Percentiles rank a stretch among this genome's conserved stretches.
Evolutionary conservation across 2,113 vertebrate species (phyloP).

Genomic region (Neotoma lepida): DNA sequence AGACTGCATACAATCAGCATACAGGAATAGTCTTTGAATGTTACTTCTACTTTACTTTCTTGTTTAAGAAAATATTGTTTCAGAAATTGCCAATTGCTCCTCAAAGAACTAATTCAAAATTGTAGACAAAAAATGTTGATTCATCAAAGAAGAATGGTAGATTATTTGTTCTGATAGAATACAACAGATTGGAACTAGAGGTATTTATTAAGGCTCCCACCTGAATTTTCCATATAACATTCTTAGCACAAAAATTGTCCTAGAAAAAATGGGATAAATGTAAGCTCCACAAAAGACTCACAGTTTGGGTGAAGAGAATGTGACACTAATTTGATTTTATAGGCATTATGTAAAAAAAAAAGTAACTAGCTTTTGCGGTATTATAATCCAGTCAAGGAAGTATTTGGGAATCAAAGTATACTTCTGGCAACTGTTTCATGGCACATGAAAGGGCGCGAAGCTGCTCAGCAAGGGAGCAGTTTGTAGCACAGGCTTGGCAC

Average conservation of each 20-base stretch:
- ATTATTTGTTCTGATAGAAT: background rate
- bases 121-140: background rate
- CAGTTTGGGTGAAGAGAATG: conserved; percentile 23
- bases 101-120: background rate
- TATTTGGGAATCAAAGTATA: conserved; percentile 54
- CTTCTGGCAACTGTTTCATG: conserved; percentile 60
- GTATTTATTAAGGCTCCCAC: background rate
- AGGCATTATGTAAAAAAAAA: conserved; percentile 5
- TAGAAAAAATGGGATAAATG: background rate
- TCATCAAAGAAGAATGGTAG: conserved; percentile 2
- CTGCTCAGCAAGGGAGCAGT: conserved; percentile 37
- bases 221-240: conserved; percentile 12
- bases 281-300: conserved; percentile 13
- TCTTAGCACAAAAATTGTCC: conserved; percentile 22
- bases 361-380: conserved; percentile 4
- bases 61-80: conserved; percentile 26
- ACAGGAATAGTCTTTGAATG: conserved; percentile 20
- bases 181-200: background rate
- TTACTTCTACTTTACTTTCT: background rate
- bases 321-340: conserved; percentile 33
- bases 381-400: conserved; percentile 38
- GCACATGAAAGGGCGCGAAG: conserved; percentile 65
- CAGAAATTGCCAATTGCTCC: background rate
- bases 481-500: background rate
- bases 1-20: background rate